Conservation (phyloP, 2,888 invertebrate genomes). For the Melipona bicolor region DNA sequence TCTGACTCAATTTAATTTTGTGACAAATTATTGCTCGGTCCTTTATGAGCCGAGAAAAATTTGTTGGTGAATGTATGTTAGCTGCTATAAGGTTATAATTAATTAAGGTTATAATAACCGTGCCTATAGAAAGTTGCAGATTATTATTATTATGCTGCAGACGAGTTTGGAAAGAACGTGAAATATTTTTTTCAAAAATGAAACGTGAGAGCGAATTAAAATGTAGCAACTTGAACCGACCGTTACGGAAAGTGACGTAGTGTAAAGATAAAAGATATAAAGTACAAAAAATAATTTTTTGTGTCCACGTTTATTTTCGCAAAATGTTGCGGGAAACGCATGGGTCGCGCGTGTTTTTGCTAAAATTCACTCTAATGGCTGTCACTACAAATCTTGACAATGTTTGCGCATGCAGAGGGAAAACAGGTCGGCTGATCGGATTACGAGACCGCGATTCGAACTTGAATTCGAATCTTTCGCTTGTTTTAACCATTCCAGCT, state of each 20-base stretch:
- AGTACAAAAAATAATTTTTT: background rate
- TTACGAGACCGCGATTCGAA: conserved; percentile 16
- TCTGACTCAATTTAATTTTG: no score
- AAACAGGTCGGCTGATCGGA: conserved; percentile 13
- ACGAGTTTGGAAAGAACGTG: background rate
- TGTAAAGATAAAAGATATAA: background rate
- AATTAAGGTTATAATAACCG: no score
- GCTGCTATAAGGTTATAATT: no score
- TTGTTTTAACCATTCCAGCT: background rate
- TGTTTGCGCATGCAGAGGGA: conserved; percentile 1
- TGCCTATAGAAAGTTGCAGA: no score
- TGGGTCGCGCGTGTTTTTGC: background rate
- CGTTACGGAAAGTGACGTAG: background rate
- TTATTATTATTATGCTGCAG: no score
- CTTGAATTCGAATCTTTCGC: background rate
- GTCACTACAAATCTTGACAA: conserved; percentile 4
- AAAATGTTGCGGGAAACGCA: background rate
- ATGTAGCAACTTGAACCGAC: no score
- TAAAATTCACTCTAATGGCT: conserved; percentile 3
- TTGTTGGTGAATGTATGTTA: no score
- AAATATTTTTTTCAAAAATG: background rate
- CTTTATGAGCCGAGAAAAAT: no score
- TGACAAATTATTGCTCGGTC: no score
- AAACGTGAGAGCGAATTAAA: background rate
- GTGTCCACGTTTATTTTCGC: background rate